Evolutionary conservation across 2,113 vertebrate species (phyloP), one percentile per base, ranked within the genome.

Genomic region (Psammodynastes pulverulentus): DNA sequence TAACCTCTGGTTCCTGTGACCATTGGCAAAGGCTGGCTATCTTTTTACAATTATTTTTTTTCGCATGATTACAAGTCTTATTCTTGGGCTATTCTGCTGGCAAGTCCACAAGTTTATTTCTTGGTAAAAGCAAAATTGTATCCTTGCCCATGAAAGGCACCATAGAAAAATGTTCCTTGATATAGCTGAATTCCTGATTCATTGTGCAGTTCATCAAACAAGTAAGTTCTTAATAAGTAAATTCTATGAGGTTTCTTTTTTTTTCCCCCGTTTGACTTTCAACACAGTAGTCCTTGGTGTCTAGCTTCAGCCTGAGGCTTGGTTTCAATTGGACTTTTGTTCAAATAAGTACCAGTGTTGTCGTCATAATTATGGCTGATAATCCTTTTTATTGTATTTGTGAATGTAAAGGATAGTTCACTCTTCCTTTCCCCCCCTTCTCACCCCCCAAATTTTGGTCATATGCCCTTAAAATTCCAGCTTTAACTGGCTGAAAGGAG

Each of bases 281-380:
- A 95, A 85, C 91, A 53, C 96, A 95, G 97, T 96, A 94, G 97
- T 95, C 95, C 95, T 93, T 93, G 96, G 95, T 97, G 94, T 93
- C 96, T 97, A 89, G 85, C 91, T 95, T 96, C 95, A 95, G 94
- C 95, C 96, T 90, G 67, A 29, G 93, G 94, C 94, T 95, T 97
- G 97, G 95, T 97, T 97, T 97, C 96, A 93, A 92, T 95, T 92
- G 93, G 95, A 95, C 95, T 95, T 96, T 89, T 98, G 98, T 98
- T 98, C 97, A 95, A 95, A 97, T 97, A 97, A 97, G 97, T 96
- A 97, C 94, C 92, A 92, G 96, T 95, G 62, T 88, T 94, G 85
- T 90, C 84, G 39, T 93, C 91, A 97, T 97, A 93, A 23, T 94
- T 93, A 90, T 87, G 92, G 92, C 93, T 96, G 97, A 94, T 95